Conservation (phyloP, 2,797 vertebrate genomes). For the Macropus fuliginosus region DNA sequence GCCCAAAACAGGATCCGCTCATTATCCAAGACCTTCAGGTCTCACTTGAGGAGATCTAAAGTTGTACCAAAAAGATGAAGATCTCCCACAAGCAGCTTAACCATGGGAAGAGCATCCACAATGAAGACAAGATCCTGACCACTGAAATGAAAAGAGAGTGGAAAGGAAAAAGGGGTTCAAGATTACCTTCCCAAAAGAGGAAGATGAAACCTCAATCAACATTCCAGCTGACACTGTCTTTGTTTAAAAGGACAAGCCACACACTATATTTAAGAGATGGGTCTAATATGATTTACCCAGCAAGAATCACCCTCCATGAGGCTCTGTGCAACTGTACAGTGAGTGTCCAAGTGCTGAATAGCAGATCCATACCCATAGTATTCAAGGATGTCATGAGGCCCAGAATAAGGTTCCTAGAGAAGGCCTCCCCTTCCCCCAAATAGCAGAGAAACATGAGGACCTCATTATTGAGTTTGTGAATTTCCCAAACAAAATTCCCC, state of each 20-base stretch:
- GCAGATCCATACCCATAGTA: slow-evolving; percentile 86
- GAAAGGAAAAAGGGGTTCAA: slow-evolving; percentile 99
- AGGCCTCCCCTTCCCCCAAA: slow-evolving; percentile 92
- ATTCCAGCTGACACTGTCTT: slow-evolving; percentile 95
- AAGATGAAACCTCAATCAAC: slow-evolving; percentile 92
- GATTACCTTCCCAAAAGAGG: slow-evolving; percentile 96
- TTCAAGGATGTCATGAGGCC: slow-evolving; percentile 90
- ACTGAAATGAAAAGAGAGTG: slow-evolving; percentile 95
- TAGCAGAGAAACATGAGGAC: slow-evolving; percentile 91
- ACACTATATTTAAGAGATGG: slow-evolving; percentile 90
- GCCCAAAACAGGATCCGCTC: slow-evolving; percentile 91
- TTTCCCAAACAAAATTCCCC: slow-evolving; percentile 91
- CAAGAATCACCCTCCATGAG: slow-evolving; percentile 92
- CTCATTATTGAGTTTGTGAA: slow-evolving; percentile 92
- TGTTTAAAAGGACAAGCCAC: slow-evolving; percentile 95
- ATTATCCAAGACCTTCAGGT: slow-evolving; percentile 91
- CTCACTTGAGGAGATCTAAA: slow-evolving; percentile 92
- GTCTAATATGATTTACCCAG: slow-evolving; percentile 92
- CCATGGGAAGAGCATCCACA: slow-evolving; percentile 86
- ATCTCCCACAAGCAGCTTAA: slow-evolving; percentile 93
- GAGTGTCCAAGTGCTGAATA: slow-evolving; percentile 89
- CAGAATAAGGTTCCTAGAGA: slow-evolving; percentile 90
- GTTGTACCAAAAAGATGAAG: slow-evolving; percentile 96
- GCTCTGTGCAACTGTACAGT: slow-evolving; percentile 92
- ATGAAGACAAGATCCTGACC: slow-evolving; percentile 94